phyloP scores from a whole-genome alignment of 2,888 invertebrate genomes.

The Athrips mouffetella region DNA sequence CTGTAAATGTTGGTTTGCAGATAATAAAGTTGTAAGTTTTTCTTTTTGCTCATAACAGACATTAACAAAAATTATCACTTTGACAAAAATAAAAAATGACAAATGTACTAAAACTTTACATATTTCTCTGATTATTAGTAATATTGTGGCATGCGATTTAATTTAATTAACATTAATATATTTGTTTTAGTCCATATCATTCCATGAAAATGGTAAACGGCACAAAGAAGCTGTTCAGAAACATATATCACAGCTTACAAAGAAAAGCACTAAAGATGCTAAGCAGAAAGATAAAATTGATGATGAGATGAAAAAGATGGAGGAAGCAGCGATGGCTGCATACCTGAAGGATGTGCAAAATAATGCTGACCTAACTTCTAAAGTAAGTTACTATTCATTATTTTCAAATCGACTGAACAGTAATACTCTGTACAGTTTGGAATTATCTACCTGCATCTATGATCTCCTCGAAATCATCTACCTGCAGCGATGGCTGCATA shows the following conservation, averaged over 20 bases:
- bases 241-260: constrained; percentile 89
- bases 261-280: constrained; percentile 88
- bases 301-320: constrained; percentile 91
- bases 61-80: not conserved
- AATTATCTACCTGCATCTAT: too few species aligned
- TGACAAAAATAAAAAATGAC: not conserved
- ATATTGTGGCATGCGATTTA: not conserved
- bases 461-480: too few species aligned
- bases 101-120: not conserved
- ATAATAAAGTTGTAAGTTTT: constrained; percentile 91
- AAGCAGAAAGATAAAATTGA: constrained; percentile 88
- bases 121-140: not conserved
- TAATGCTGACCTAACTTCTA: constrained; percentile 81
- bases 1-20: constrained; percentile 99
- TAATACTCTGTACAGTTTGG: too few species aligned
- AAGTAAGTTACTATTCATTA: constrained; percentile 45
- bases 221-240: constrained; percentile 95
- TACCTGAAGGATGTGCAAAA: constrained; percentile 90
- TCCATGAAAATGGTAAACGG: constrained; percentile 94
- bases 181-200: constrained; percentile 91
- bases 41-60: not conserved
- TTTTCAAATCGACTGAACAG: too few species aligned
- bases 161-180: not conserved
- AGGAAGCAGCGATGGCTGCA: constrained; percentile 92
- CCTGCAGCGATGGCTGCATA: constrained; percentile 94